A percentile compares a stretch with the other conserved stretches of the same genome.
phyloP scores from a whole-genome alignment of 1,140 invertebrate genomes.

The Rhizoglyphus robini region DNA sequence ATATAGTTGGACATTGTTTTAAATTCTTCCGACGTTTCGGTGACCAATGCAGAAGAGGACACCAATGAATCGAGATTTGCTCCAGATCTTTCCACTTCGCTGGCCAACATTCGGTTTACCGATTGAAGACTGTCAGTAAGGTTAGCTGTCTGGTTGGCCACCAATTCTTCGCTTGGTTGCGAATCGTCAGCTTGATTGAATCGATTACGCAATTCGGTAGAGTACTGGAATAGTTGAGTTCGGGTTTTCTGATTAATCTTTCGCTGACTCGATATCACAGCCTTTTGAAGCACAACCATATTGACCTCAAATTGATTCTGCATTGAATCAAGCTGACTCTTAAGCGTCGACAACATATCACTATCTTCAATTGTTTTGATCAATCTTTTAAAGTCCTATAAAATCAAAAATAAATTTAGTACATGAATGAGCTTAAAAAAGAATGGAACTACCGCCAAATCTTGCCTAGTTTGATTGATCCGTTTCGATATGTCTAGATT shows the following conservation, averaged over 20 bases:
- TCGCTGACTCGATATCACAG: neutral
- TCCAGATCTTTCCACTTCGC: slow-evolving; percentile 70
- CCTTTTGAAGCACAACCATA: neutral
- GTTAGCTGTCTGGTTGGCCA: slow-evolving; percentile 35
- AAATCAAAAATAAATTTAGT: neutral
- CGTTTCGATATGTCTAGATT: neutral
- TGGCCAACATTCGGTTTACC: slow-evolving; percentile 65
- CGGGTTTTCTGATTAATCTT: neutral
- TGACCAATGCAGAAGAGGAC: slow-evolving; percentile 37
- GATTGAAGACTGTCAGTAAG: slow-evolving; percentile 68
- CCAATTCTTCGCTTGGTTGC: neutral
- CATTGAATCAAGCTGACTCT: neutral
- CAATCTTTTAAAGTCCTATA: neutral
- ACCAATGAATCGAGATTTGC: slow-evolving; percentile 66
- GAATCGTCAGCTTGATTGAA: neutral
- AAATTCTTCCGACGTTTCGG: slow-evolving; percentile 64
- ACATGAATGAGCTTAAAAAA: neutral
- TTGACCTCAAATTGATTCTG: slow-evolving; percentile 14
- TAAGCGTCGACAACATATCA: neutral
- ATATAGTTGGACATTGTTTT: slow-evolving; percentile 70
- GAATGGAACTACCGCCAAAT: neutral
- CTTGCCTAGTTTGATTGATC: neutral
- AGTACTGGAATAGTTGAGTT: neutral
- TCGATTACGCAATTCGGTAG: neutral
- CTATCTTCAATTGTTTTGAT: slow-evolving; percentile 1